Evolutionary conservation across 2,113 vertebrate species (phyloP), one percentile per base, ranked within the genome.

Genomic region (Colinus virginianus): DNA sequence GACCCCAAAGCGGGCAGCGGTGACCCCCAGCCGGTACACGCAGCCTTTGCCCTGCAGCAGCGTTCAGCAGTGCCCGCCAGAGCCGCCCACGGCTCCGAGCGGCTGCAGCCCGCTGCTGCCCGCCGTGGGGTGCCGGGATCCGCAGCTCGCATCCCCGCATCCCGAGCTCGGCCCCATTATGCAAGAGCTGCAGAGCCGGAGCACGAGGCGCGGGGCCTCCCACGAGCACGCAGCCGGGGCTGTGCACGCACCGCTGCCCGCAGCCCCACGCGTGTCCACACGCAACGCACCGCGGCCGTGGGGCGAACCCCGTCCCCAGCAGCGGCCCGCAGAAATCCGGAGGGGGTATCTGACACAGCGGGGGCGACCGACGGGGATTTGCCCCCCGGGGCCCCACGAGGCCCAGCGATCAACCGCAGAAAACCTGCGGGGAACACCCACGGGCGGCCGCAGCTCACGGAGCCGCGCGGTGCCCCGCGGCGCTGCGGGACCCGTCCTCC

Each of bases 101-200:
- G 8, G 66, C 75, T 68, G 78, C 70, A 0, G 67, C 78, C 71
- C 10, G 3, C 0, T 34, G 55, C 2, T 5, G 2, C 1, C 21
- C 38, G 7, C 56, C 64, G 51, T 17, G 2, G 46, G 9, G 48
- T 40, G 64, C 38, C 61, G 1, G 2, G 9, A 9, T 9, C 0
- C 46, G 53, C 53, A 17, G 53, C 53, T 56, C 5, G 30, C 28
- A 9, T 15, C 53, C 28, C 9, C 19, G 17, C 46, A 20, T 18
- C 46, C 6, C 21, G 3, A 2, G 68, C 28, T 46, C 2, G 11
- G 83, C 42, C 78, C 14, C 1, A 84, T 93, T 88, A 96, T 88
- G 95, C 92, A 95, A 96, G 90, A 87, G 30, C 93, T 84, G 92
- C 95, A 93, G 95, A 83, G 86, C 92, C 4, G 30, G 85, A 32